Evolutionary conservation across 2,113 vertebrate genomes (phyloP).

Genomic region (Heterotis niloticus): DNA sequence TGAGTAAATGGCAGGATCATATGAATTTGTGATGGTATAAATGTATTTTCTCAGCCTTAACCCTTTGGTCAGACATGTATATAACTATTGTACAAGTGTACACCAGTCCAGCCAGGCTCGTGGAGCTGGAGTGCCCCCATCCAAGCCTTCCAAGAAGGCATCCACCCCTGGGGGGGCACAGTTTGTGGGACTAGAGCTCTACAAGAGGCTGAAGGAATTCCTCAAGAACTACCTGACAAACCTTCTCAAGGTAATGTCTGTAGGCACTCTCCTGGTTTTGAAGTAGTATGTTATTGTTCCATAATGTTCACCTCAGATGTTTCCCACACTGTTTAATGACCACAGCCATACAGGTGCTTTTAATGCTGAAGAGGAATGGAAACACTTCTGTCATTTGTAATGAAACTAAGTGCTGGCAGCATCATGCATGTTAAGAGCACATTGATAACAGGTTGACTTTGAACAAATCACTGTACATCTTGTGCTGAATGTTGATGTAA

Average conservation of each 20-base stretch:
- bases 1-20: too few relatives aligned
- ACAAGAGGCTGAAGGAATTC: conserved; percentile 97
- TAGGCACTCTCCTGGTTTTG: not conserved
- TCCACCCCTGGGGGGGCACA: conserved; percentile 91
- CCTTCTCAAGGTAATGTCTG: conserved; percentile 81
- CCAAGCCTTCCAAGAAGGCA: conserved; percentile 91
- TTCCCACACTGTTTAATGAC: not conserved
- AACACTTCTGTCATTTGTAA: too few relatives aligned
- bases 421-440: too few relatives aligned
- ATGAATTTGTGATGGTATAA: too few relatives aligned
- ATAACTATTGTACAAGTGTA: conserved; percentile 98
- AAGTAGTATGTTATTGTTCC: not conserved
- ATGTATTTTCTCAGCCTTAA: conserved; percentile 65
- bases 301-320: not conserved
- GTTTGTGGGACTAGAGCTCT: conserved; percentile 94
- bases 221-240: conserved; percentile 98
- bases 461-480: too few relatives aligned
- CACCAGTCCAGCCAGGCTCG: conserved; percentile 92
- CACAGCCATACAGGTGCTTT: too few relatives aligned
- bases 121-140: conserved; percentile 78
- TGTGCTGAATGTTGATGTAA: too few relatives aligned
- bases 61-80: conserved; percentile 80
- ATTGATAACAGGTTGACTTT: too few relatives aligned
- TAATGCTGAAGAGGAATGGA: too few relatives aligned
- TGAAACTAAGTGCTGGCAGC: too few relatives aligned